These are phyloP conservation scores for Sarcophaga caerulescens DNA, from an alignment of 2,888 invertebrate species.

Conservation along the genomic window DNA sequence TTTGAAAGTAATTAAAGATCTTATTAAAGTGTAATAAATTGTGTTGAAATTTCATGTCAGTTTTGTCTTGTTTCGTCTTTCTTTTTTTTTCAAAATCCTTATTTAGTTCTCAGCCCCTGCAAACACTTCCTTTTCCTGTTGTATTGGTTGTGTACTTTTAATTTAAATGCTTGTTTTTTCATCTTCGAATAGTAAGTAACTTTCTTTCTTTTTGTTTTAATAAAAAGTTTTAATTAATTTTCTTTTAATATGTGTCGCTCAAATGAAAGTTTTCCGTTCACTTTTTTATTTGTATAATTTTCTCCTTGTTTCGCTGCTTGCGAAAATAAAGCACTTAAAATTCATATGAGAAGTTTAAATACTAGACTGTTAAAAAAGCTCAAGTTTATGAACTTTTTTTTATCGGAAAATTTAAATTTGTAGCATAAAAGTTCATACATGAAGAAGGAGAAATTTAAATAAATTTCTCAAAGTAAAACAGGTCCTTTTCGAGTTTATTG, in stretches of 20 bases:
- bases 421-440: too few relatives aligned
- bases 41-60: too few relatives aligned
- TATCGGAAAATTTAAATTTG: too few relatives aligned
- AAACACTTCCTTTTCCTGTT: neutral
- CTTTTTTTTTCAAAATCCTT: neutral
- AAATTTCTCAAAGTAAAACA: too few relatives aligned
- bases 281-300: neutral
- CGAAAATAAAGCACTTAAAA: neutral
- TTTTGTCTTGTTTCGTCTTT: neutral
- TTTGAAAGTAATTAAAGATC: neutral
- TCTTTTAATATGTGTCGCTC: conserved; percentile 39
- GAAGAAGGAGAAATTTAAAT: too few relatives aligned
- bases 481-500: too few relatives aligned
- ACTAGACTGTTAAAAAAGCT: neutral
- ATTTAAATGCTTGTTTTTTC: neutral
- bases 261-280: conserved; percentile 2
- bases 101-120: too few relatives aligned
- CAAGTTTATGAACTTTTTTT: neutral
- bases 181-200: neutral
- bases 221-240: conserved; percentile 39
- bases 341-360: conserved; percentile 12
- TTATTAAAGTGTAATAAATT: too few relatives aligned
- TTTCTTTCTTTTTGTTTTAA: conserved; percentile 10
- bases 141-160: neutral
- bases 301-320: neutral